Conservation (phyloP, 2,797 vertebrate species). For the Clarias laeviceps region DNA sequence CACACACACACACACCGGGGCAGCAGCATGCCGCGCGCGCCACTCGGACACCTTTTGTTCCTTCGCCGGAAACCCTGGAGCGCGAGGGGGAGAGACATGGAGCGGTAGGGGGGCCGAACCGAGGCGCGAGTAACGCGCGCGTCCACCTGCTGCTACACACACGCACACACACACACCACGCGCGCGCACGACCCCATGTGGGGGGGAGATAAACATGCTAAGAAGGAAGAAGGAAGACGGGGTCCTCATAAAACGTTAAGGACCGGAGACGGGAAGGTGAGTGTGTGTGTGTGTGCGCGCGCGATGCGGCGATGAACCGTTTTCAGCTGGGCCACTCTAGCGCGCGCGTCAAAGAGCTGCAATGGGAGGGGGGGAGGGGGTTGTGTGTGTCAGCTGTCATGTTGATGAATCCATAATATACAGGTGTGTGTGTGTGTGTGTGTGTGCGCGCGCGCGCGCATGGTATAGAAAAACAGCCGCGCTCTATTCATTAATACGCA, state of each 20-base stretch:
- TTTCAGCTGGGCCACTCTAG: slow-evolving; percentile 50
- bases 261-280: slow-evolving; percentile 23
- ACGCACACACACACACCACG: not conserved
- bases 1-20: not conserved
- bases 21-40: slow-evolving; percentile 47
- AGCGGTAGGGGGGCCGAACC: slow-evolving; percentile 49
- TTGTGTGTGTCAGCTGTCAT: slow-evolving; percentile 47
- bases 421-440: slow-evolving; percentile 34
- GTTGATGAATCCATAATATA: slow-evolving; percentile 31
- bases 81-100: slow-evolving; percentile 56
- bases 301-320: slow-evolving; percentile 45
- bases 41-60: slow-evolving; percentile 50
- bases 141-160: slow-evolving; percentile 40
- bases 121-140: slow-evolving; percentile 42
- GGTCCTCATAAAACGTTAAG: not conserved
- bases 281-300: not conserved
- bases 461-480: slow-evolving; percentile 28
- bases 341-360: slow-evolving; percentile 57
- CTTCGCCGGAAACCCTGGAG: slow-evolving; percentile 55
- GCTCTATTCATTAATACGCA: slow-evolving; percentile 41
- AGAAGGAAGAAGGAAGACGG: not conserved
- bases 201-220: slow-evolving; percentile 32
- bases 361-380: slow-evolving; percentile 38
- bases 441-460: not conserved
- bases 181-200: not conserved